A percentile compares a stretch with the other conserved stretches of the same genome.
phyloP scores from a whole-genome alignment of 2,888 invertebrate species.

The Melipona bicolor region DNA sequence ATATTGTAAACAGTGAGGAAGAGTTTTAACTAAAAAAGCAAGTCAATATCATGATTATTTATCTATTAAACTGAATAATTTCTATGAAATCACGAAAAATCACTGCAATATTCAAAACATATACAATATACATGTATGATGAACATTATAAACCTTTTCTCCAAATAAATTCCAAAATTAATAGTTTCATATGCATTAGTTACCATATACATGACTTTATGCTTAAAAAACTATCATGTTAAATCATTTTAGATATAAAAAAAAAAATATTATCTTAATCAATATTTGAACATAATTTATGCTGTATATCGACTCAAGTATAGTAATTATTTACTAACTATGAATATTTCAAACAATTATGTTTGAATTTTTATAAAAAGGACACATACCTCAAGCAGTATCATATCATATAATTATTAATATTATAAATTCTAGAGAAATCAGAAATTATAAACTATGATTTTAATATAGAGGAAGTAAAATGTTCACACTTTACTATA shows the following conservation, averaged over 20 bases:
- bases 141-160: constrained; percentile 17
- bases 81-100: constrained; percentile 37
- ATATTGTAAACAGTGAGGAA: constrained; percentile 8
- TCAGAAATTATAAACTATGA: constrained; percentile 25
- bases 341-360: constrained; percentile 26
- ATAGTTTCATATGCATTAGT: constrained; percentile 1
- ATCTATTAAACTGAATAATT: constrained; percentile 6
- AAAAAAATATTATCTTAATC: background rate
- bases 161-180: constrained; percentile 22
- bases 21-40: constrained; percentile 1
- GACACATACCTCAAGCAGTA: background rate
- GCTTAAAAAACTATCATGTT: background rate
- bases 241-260: constrained; percentile 6
- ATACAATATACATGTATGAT: background rate
- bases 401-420: constrained; percentile 7
- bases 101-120: background rate
- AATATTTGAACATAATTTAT: constrained; percentile 20
- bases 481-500: constrained; percentile 42
- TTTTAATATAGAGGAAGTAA: constrained; percentile 29
- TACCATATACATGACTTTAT: background rate
- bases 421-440: constrained; percentile 28
- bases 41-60: background rate
- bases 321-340: constrained; percentile 9
- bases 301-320: background rate
- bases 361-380: constrained; percentile 26